Base-by-base conservation (phyloP, 2,888 invertebrate species). In the Mycalesis mineus region DNA sequence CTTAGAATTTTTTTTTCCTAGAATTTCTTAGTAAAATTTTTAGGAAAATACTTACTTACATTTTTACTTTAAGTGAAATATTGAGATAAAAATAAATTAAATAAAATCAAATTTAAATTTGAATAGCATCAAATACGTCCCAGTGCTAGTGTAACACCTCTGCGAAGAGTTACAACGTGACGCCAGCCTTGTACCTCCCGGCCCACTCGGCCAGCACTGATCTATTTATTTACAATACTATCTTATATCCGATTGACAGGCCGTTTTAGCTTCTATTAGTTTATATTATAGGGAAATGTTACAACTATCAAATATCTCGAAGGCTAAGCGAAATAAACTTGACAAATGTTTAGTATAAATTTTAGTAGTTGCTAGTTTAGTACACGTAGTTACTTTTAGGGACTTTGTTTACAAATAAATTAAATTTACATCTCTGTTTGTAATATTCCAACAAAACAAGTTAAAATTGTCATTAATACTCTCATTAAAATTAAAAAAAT, bases 131-230 rank as follows among this genome's bases (percentile, higher is more conserved):
- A 1, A 53, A 57, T 61, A 42, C 63, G 11, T 7, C 53, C 53
- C 63, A 57, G 62, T 48, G 48, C 42, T 14, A 54, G 54, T 57
- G 50, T 58, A 53, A 57, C 55, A 62, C 57, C 57, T 57, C 67
- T 72, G 69, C 66, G 70, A 74, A 83, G 85, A 86, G 82, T 84
- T 86, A 86, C 81, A 78, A 79, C 78, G 77, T 72, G 77, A 75
- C 79, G 67, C 78, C 71, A 55, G 75, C 74, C 83, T 74, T 88
- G 85, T 86, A 80, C 80, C 58, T 71, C 73, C 85, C 75, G 79
- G 88, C 88, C 86, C 87, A 87, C 84, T 88, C 80, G 74, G 65
- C 77, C 29, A 9, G 70, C 75, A 73, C 73, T 86, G 86, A 85
- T 86, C 88, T 87, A 84, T 84, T 84, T 83, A 83, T 86, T 84